These are phyloP conservation scores for Lates japonicus DNA, from an alignment of 2,797 vertebrate species.

Conservation along the genomic window DNA sequence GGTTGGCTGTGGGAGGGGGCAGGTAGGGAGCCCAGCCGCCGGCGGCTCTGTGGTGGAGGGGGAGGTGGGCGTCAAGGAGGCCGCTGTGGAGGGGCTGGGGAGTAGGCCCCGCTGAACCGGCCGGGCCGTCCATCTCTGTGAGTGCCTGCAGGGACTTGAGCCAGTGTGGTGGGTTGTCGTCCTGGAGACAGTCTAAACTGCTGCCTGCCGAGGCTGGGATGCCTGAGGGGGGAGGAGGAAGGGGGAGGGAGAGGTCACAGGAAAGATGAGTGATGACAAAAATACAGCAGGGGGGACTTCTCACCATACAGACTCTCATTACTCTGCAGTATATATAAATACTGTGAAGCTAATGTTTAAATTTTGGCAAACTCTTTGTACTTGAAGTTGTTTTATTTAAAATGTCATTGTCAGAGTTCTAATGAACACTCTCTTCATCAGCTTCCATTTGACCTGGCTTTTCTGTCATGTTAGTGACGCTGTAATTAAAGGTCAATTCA, in stretches of 20 bases:
- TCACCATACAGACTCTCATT: background rate
- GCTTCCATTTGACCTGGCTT: background rate
- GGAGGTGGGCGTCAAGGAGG: slow-evolving; percentile 90
- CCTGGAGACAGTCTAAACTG: slow-evolving; percentile 99
- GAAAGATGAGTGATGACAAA: slow-evolving; percentile 24
- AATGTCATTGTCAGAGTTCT: background rate
- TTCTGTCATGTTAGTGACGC: background rate
- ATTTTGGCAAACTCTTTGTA: background rate
- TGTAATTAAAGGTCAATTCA: background rate
- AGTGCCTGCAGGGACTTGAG: slow-evolving; percentile 99
- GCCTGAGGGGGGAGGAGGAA: slow-evolving; percentile 80
- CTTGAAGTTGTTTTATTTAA: background rate
- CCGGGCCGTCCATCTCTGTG: slow-evolving; percentile 97
- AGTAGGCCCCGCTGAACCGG: slow-evolving; percentile 85
- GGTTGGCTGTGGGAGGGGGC: slow-evolving; percentile 91
- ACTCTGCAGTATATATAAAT: slow-evolving; percentile 5
- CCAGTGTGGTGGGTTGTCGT: slow-evolving; percentile 99
- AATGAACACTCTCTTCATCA: too few species aligned
- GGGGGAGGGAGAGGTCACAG: slow-evolving; percentile 7
- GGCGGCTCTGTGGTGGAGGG: slow-evolving; percentile 96
- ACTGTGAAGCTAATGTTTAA: background rate
- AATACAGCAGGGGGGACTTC: background rate
- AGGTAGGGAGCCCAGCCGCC: slow-evolving; percentile 95
- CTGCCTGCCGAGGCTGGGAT: slow-evolving; percentile 95
- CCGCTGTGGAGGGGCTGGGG: slow-evolving; percentile 89